phyloP scores from a whole-genome alignment of 1,140 invertebrate genomes.

The Plodia interpunctella region DNA sequence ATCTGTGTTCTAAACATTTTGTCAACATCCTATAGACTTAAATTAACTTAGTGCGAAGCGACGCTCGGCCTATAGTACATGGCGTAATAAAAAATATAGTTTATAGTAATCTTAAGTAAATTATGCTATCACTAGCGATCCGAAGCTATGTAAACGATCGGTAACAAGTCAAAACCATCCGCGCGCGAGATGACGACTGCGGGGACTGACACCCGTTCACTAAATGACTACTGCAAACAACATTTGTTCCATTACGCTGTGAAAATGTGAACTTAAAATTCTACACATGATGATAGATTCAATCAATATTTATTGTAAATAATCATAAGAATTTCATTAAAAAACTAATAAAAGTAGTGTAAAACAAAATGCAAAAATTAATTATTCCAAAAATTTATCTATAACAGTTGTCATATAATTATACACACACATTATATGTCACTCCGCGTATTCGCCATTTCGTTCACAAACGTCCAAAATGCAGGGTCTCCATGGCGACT shows the following conservation, averaged over 20 bases:
- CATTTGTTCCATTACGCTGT: too few species aligned
- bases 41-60: conserved; percentile 3
- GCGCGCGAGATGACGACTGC: background rate
- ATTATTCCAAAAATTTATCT: too few species aligned
- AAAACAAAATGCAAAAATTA: too few species aligned
- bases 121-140: conserved; percentile 67
- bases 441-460: background rate
- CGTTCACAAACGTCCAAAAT: background rate
- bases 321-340: too few species aligned
- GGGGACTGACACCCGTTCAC: background rate
- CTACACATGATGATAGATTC: too few species aligned
- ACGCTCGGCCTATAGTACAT: conserved; percentile 18
- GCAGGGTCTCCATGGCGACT: background rate
- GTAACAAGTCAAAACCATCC: conserved; percentile 50
- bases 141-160: conserved; percentile 63
- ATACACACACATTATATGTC: background rate
- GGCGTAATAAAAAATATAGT: conserved; percentile 54
- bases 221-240: background rate
- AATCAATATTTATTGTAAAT: too few species aligned
- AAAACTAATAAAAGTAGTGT: too few species aligned
- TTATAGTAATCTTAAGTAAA: conserved; percentile 44
- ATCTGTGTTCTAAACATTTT: background rate
- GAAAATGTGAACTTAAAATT: too few species aligned
- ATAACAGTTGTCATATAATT: background rate
- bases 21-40: background rate